Evolutionary conservation across 2,888 invertebrate genomes (phyloP), one percentile per base, ranked within the genome.

Genomic region (Lasioglossum oenotherae): DNA sequence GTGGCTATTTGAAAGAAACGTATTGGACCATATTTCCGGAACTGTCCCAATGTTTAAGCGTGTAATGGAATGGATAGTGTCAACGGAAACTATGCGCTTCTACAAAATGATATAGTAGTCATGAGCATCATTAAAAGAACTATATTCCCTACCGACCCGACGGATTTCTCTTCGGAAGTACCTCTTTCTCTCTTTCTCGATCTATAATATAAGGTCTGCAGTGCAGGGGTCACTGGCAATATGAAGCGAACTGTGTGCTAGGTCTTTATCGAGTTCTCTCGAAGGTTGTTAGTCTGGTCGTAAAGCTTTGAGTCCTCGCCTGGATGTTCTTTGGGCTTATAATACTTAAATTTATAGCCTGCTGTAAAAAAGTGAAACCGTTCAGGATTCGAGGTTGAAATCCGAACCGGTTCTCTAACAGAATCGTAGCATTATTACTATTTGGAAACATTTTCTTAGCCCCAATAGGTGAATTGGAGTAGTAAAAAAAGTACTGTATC

Each of bases 301-400:
- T 74, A 67, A 82, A 82, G n/a, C 69, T 57, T 27, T 16, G 72
- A 12, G 16, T 38, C 23, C n/a, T 53, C 38, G 19, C 27, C 3
- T n/a, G 12, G 38, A 74, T 38, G 60, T 57, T 60, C 31, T 23
- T 27, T 44, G 23, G 64, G 23, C 44, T 60, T 72, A 60, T 16
- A 27, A 49, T 19, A 31, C 16, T 46, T 16, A 69, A 82, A 81
- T 74, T 81, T 74, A 82, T 46, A 69, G 35, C n/a, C 67, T 44
- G 35, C 46, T 31, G 27, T 75, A 75, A 75, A 75, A 10, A 44
- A 19, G 16, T 31, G 41, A 5, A 27, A 64, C 60, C 60, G 12
- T 4, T 41, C 27, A 2, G 14, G 31, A n/a, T 31, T 31, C 31
- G 41, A 6, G 8, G 44, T 19, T 75, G 60, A 27, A 60, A 64